Percentiles rank a stretch among this genome's conserved stretches.
Evolutionary conservation across 2,113 vertebrate species (phyloP).

Genomic region (Actenoides lindsayi): DNA sequence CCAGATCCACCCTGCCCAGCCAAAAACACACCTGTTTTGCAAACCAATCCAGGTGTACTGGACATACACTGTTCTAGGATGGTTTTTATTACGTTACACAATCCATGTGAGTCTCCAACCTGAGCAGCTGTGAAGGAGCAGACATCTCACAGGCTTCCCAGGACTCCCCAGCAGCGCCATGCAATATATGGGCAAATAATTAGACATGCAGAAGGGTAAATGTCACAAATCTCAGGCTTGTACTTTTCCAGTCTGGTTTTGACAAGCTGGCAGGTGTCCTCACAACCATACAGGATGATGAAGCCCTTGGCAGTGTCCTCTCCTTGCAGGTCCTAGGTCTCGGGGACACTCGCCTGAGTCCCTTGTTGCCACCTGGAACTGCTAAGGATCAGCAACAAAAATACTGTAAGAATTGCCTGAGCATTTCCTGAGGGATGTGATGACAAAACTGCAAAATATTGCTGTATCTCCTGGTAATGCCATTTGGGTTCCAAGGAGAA

Average conservation of each 20-base stretch:
- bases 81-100: not conserved
- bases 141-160: not conserved
- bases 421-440: not conserved
- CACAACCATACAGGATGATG: accelerated
- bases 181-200: not conserved
- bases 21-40: slow-evolving; percentile 43
- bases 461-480: not conserved
- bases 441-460: not conserved
- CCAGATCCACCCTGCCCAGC: slow-evolving; percentile 53
- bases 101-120: not conserved
- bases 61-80: not conserved
- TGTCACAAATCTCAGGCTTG: not conserved
- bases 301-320: not conserved
- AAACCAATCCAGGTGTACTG: not conserved
- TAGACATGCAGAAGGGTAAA: not conserved
- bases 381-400: not conserved
- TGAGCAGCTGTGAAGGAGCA: not conserved
- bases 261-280: not conserved
- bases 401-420: not conserved
- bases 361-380: not conserved
- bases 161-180: not conserved
- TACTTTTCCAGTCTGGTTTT: not conserved
- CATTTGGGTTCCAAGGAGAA: accelerated
- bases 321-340: not conserved
- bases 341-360: not conserved